Conservation (phyloP, 2,888 invertebrate species). For the Hybos culiciformis region DNA sequence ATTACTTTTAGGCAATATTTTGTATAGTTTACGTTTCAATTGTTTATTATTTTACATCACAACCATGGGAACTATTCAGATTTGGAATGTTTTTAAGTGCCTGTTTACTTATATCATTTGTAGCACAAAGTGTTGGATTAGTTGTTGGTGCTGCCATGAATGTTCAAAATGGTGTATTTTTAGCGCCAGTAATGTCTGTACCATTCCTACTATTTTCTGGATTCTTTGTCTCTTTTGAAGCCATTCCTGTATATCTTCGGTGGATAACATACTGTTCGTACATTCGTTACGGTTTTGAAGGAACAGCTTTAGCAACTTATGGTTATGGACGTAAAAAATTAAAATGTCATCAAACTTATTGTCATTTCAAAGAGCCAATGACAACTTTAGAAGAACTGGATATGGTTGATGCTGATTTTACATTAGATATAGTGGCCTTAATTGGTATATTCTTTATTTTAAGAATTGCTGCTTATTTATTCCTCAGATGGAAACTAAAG, state of each 20-base stretch:
- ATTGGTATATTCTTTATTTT: conserved; percentile 65
- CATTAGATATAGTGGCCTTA: conserved; percentile 65
- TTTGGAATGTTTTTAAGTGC: conserved; percentile 82
- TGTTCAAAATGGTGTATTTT: conserved; percentile 89
- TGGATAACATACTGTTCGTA: conserved; percentile 95
- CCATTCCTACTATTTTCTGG: conserved; percentile 93
- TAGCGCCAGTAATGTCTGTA: conserved; percentile 93
- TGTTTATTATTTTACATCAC: conserved; percentile 89
- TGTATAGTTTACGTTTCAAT: conserved; percentile 84
- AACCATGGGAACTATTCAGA: conserved; percentile 69
- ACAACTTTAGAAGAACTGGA: conserved; percentile 78
- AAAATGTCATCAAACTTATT: conserved; percentile 68
- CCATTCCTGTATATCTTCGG: conserved; percentile 84
- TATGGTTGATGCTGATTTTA: conserved; percentile 67
- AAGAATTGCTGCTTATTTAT: conserved; percentile 68
- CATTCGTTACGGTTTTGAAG: conserved; percentile 92
- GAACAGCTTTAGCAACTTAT: conserved; percentile 84
- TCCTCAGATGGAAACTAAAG: conserved; percentile 76
- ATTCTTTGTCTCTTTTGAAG: conserved; percentile 93
- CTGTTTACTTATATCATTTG: conserved; percentile 81
- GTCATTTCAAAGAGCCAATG: conserved; percentile 70
- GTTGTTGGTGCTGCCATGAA: conserved; percentile 94
- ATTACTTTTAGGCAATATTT: conserved; percentile 69
- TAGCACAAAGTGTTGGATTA: conserved; percentile 88
- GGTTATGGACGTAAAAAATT: conserved; percentile 68